These are phyloP conservation scores for Rapana venosa DNA, from an alignment of 2,888 invertebrate species.

Conservation along the genomic window DNA sequence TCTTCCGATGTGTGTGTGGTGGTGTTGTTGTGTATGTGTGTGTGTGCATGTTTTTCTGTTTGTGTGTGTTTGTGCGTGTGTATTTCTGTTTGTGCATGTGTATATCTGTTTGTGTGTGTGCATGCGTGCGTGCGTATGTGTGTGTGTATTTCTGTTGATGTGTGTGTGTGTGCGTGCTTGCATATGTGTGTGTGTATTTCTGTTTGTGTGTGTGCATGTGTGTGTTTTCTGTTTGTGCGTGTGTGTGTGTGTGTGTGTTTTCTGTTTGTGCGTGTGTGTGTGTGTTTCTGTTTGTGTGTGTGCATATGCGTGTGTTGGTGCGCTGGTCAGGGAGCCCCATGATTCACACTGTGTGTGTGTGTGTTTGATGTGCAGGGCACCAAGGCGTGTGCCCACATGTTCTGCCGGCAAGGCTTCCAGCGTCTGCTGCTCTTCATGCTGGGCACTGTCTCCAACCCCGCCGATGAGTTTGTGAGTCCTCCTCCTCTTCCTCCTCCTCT, in stretches of 20 bases:
- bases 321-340: neutral
- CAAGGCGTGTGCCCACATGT: slow-evolving; percentile 78
- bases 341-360: neutral
- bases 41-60: neutral
- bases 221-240: neutral
- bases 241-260: neutral
- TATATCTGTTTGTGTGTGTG: neutral
- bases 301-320: neutral
- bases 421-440: slow-evolving; percentile 78
- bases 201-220: neutral
- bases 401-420: slow-evolving; percentile 77
- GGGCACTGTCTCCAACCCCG: slow-evolving; percentile 60
- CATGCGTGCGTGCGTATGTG: no score
- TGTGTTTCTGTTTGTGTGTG: neutral
- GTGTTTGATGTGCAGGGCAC: slow-evolving; percentile 70
- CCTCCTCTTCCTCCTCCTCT: neutral
- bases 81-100: neutral
- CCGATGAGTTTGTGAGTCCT: slow-evolving; percentile 36
- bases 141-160: neutral
- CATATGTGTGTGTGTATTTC: neutral
- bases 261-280: neutral
- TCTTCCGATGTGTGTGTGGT: neutral
- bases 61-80: neutral
- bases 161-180: neutral
- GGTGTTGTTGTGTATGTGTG: neutral